These are phyloP conservation scores for Thalassaphorura encarpata DNA, from an alignment of 1,140 invertebrate genomes.

Conservation along the genomic window DNA sequence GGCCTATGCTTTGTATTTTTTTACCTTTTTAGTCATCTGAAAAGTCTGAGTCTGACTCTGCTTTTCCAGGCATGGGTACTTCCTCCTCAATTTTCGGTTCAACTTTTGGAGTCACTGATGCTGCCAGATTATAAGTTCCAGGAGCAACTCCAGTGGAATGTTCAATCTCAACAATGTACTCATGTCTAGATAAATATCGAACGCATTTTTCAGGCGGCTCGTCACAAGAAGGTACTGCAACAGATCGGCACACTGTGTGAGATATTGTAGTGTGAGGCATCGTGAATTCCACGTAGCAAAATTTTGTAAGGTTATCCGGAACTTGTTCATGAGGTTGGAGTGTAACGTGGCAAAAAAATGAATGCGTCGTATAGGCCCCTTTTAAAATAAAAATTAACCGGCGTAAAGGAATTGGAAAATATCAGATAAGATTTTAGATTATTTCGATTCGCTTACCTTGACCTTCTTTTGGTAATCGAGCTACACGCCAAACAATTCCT, in stretches of 20 bases:
- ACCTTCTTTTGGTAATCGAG: conserved; percentile 88
- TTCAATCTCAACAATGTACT: conserved; percentile 53
- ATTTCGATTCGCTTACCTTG: conserved; percentile 57
- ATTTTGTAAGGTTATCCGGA: conserved; percentile 79
- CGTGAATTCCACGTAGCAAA: conserved; percentile 89
- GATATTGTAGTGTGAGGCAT: conserved; percentile 98
- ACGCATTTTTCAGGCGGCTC: conserved; percentile 98
- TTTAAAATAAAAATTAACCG: conserved; percentile 13
- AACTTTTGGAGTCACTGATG: conserved; percentile 19
- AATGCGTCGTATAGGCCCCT: conserved; percentile 94
- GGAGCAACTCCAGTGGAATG: conserved; percentile 23
- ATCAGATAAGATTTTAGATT: too few species aligned
- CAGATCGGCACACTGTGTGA: conserved; percentile 90
- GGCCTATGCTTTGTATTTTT: background rate
- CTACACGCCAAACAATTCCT: conserved; percentile 96
- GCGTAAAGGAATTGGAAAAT: background rate
- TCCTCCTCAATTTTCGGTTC: conserved; percentile 8
- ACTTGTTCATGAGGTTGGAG: conserved; percentile 95
- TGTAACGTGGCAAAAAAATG: conserved; percentile 82
- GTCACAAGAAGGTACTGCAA: conserved; percentile 78
- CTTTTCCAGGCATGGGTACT: conserved; percentile 4
- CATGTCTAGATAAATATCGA: conserved; percentile 88
- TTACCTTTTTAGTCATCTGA: conserved; percentile 13
- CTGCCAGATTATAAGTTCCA: conserved; percentile 25
- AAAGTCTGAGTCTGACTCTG: conserved; percentile 29